phyloP scores from a whole-genome alignment of 2,797 vertebrate species.

The Thamnophis elegans region DNA sequence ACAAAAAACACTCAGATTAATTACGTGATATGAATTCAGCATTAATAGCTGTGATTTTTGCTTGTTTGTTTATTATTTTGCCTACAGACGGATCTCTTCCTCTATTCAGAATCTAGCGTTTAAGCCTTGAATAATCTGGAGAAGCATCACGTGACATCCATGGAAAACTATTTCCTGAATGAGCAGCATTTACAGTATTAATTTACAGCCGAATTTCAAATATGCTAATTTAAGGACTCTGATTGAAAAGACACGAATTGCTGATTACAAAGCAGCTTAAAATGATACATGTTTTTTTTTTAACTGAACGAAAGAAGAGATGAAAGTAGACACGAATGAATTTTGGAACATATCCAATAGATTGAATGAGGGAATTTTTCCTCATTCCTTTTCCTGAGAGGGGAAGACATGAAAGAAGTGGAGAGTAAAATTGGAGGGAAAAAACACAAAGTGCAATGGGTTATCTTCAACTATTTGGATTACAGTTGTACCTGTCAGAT shows the following conservation, averaged over 20 bases:
- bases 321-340: background rate
- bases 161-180: background rate
- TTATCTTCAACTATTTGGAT: background rate
- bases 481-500: background rate
- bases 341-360: background rate
- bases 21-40: background rate
- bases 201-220: background rate
- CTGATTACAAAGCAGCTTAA: background rate
- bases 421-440: background rate
- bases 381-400: background rate
- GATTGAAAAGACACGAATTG: background rate
- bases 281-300: background rate
- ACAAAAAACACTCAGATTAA: background rate
- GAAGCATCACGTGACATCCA: background rate
- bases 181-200: background rate
- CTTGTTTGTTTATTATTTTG: background rate
- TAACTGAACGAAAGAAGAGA: background rate
- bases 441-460: background rate
- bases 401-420: background rate
- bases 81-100: background rate
- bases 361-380: background rate
- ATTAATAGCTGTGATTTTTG: background rate
- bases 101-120: background rate
- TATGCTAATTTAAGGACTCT: background rate
- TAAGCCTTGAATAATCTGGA: background rate